A percentile compares a stretch with the other conserved stretches of the same genome.
These are phyloP conservation scores for Aplochiton taeniatus DNA, from an alignment of 2,797 vertebrate species.

Conservation along the genomic window DNA sequence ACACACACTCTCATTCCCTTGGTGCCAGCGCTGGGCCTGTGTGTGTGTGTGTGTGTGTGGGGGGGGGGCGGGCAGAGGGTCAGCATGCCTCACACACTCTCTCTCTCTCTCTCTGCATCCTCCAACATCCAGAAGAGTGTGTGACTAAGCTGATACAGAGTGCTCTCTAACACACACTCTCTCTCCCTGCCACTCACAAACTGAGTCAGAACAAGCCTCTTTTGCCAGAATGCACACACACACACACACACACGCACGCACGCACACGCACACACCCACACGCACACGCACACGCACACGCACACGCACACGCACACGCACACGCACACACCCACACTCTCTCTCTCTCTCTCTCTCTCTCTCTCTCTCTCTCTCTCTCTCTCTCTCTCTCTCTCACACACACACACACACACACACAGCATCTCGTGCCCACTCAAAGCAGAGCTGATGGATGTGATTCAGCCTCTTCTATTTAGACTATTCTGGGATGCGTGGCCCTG, in stretches of 20 bases:
- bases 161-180: background rate
- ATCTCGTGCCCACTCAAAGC: too few relatives aligned
- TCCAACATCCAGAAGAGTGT: too few relatives aligned
- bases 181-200: background rate
- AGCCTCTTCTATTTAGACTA: too few relatives aligned
- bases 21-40: conserved; percentile 94
- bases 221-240: background rate
- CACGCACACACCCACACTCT: background rate
- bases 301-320: background rate
- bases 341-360: background rate
- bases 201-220: background rate
- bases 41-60: background rate
- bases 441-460: too few relatives aligned
- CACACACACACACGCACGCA: background rate
- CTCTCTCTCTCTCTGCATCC: background rate
- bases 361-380: too few relatives aligned
- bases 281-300: background rate
- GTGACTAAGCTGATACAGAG: too few relatives aligned
- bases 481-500: too few relatives aligned
- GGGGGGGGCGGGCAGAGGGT: too few relatives aligned
- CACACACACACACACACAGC: too few relatives aligned
- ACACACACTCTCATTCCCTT: conserved; percentile 76
- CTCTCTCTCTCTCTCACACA: too few relatives aligned
- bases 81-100: background rate
- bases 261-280: background rate